These are phyloP conservation scores for Labeo catla DNA, from an alignment of 2,113 vertebrate genomes.

Conservation along the genomic window DNA sequence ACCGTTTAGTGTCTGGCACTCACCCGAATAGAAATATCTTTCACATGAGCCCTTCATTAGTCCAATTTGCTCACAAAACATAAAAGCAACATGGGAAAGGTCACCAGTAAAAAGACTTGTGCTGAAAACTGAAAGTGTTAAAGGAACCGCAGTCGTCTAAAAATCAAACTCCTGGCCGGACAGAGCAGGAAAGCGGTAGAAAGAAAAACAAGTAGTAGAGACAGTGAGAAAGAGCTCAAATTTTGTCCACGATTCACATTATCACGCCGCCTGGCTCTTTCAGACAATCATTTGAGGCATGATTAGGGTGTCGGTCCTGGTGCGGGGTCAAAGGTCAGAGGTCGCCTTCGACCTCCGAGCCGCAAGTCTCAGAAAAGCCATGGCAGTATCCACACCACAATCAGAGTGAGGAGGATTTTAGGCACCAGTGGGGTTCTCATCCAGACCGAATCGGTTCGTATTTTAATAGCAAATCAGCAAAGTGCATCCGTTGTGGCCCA, in stretches of 20 bases:
- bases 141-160: constrained; percentile 30
- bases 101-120: constrained; percentile 19
- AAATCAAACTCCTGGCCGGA: constrained; percentile 33
- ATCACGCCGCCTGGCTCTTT: constrained; percentile 37
- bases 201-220: constrained; percentile 34
- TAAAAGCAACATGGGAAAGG: constrained; percentile 17
- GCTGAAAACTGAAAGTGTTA: constrained; percentile 16
- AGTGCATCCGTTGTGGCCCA: constrained; percentile 10
- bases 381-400: constrained; percentile 50
- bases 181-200: background rate
- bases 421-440: constrained; percentile 39
- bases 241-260: constrained; percentile 42
- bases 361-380: constrained; percentile 14
- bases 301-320: constrained; percentile 31
- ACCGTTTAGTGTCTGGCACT: background rate
- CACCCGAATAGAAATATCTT: constrained; percentile 1
- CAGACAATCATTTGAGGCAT: constrained; percentile 32
- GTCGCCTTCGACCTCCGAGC: constrained; percentile 12
- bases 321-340: constrained; percentile 11
- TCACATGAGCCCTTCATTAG: constrained; percentile 11
- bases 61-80: constrained; percentile 20
- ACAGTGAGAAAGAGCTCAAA: constrained; percentile 29
- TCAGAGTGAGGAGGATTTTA: constrained; percentile 37
- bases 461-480: constrained; percentile 31
- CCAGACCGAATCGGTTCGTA: constrained; percentile 35